A percentile compares a stretch with the other conserved stretches of the same genome.
Evolutionary conservation across 1,140 invertebrate genomes (phyloP).

Genomic region (Ceratina australensis): DNA sequence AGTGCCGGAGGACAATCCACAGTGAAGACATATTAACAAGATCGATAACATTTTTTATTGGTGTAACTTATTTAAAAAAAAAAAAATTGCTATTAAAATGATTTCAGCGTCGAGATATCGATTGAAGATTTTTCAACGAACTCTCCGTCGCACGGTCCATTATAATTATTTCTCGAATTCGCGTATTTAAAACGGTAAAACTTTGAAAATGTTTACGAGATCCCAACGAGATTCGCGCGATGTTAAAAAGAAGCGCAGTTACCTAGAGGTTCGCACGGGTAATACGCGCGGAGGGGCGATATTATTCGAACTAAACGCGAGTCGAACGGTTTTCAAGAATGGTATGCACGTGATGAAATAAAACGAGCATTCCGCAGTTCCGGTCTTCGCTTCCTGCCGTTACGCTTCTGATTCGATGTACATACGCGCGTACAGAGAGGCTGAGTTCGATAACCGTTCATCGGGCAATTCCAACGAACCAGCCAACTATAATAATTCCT

Average conservation of each 20-base stretch:
- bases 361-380: conserved; percentile 67
- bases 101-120: neutral
- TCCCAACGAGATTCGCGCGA: neutral
- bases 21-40: conserved; percentile 21
- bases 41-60: conserved; percentile 38
- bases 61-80: neutral
- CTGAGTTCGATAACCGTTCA: conserved; percentile 65
- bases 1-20: neutral
- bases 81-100: neutral
- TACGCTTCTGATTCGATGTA: conserved; percentile 60
- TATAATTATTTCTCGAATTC: neutral
- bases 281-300: conserved; percentile 8
- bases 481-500: conserved; percentile 10
- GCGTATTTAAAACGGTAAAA: no score
- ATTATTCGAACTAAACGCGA: conserved; percentile 58
- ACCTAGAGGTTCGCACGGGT: neutral
- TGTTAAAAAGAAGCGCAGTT: neutral
- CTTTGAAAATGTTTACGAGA: no score
- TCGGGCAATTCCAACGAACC: conserved; percentile 41
- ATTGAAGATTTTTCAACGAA: neutral
- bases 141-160: neutral
- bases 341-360: conserved; percentile 55
- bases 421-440: conserved; percentile 28
- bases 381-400: conserved; percentile 72
- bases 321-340: conserved; percentile 67